These are phyloP conservation scores for Aporophyla nigra DNA, from an alignment of 2,888 invertebrate species.

Conservation along the genomic window DNA sequence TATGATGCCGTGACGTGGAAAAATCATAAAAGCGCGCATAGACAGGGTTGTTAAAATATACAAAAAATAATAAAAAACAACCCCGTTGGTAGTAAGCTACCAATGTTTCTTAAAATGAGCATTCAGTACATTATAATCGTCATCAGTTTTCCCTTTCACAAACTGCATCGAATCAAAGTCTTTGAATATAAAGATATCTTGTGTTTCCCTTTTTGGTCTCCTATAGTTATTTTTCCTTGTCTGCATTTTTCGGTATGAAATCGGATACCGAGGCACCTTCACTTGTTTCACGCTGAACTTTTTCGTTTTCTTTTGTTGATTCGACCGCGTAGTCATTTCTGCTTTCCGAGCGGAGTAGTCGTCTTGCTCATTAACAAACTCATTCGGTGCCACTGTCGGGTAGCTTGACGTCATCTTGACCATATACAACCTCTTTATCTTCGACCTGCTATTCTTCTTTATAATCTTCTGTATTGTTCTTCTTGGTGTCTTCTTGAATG, in stretches of 20 bases:
- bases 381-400: constrained; percentile 68
- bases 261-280: constrained; percentile 77
- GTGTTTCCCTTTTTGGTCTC: constrained; percentile 74
- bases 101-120: constrained; percentile 81
- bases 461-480: constrained; percentile 87
- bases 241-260: constrained; percentile 80
- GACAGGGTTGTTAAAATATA: not conserved
- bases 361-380: constrained; percentile 68
- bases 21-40: not conserved
- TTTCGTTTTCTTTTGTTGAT: constrained; percentile 73
- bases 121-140: constrained; percentile 75
- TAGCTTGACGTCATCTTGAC: constrained; percentile 66
- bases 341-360: constrained; percentile 65
- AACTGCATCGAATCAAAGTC: constrained; percentile 84
- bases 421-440: constrained; percentile 76
- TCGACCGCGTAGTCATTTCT: constrained; percentile 72
- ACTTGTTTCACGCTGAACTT: constrained; percentile 67
- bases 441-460: constrained; percentile 77
- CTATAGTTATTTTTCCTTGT: constrained; percentile 67
- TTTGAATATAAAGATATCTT: constrained; percentile 78
- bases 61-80: not conserved
- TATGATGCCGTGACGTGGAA: not conserved
- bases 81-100: constrained; percentile 66
- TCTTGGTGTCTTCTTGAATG: constrained; percentile 79
- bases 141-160: constrained; percentile 75